Evolutionary conservation across 64 coral and sea anemone species (phyloP).

Genomic region (Stylophora pistillata): DNA sequence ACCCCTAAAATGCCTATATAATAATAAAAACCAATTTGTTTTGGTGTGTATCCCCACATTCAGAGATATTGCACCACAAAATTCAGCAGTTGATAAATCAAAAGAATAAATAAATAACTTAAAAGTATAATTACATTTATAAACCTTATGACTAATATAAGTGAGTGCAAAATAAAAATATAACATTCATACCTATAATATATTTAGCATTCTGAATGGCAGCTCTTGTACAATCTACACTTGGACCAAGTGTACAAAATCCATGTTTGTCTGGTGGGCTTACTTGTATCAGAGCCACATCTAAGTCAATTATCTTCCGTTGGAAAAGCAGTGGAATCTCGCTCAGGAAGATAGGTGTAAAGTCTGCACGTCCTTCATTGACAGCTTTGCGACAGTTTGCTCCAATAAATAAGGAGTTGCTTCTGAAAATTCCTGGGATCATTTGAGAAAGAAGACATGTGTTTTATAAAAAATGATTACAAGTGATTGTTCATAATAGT

Average conservation of each 20-base stretch:
- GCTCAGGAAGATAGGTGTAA: constrained; percentile 92
- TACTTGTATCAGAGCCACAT: constrained; percentile 97
- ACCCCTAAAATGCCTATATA: too few relatives aligned
- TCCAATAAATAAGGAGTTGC: constrained; percentile 95
- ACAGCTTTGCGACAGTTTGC: constrained; percentile 85
- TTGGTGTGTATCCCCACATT: too few relatives aligned
- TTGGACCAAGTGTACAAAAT: constrained; percentile 97
- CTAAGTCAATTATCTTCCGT: constrained; percentile 90
- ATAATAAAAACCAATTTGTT: too few relatives aligned
- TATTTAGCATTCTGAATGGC: constrained; percentile 98
- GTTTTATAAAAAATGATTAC: neutral
- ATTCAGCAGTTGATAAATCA: too few relatives aligned
- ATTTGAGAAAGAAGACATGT: constrained; percentile 12
- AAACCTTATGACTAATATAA: neutral
- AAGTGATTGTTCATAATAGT: too few relatives aligned
- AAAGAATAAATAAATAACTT: too few relatives aligned
- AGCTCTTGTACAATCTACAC: constrained; percentile 93
- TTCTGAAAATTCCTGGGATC: constrained; percentile 89
- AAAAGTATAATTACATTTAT: neutral
- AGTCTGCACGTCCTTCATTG: constrained; percentile 95
- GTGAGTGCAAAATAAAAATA: too few relatives aligned
- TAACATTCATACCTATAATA: constrained; percentile 77
- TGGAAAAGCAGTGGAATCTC: constrained; percentile 95
- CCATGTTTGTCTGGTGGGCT: constrained; percentile 98
- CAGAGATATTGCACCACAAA: too few relatives aligned